Evolutionary conservation across 2,888 invertebrate genomes (phyloP).

Genomic region (Cosmorhoe ocellata): DNA sequence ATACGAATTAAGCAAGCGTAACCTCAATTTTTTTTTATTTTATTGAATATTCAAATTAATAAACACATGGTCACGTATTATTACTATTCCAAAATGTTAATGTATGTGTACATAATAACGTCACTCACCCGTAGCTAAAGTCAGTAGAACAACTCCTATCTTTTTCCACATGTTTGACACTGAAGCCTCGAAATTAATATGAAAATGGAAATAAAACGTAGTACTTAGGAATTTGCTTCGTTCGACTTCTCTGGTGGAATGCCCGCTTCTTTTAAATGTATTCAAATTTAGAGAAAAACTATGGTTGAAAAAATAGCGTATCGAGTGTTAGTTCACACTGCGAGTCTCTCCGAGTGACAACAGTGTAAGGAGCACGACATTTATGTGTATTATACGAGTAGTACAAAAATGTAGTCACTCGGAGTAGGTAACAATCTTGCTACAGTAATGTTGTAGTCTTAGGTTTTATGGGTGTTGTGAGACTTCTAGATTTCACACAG

Average conservation of each 20-base stretch:
- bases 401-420: too few species aligned
- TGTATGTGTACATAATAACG: neutral
- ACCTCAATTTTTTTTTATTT: neutral
- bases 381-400: too few species aligned
- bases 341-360: neutral
- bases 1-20: neutral
- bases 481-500: too few species aligned
- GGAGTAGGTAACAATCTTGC: neutral
- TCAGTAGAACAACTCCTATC: neutral
- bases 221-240: neutral
- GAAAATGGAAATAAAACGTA: neutral
- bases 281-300: conserved; percentile 1
- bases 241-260: neutral
- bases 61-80: neutral
- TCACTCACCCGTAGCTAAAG: conserved; percentile 6
- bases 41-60: neutral
- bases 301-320: neutral
- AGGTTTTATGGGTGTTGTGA: too few species aligned
- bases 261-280: conserved; percentile 8
- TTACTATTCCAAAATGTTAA: neutral
- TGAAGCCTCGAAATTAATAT: neutral
- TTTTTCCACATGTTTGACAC: conserved; percentile 4
- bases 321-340: conserved; percentile 3
- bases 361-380: neutral
- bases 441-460: neutral